These are phyloP conservation scores for Drosophila pseudotalamancana DNA, from an alignment of 2,888 invertebrate genomes.

Conservation along the genomic window DNA sequence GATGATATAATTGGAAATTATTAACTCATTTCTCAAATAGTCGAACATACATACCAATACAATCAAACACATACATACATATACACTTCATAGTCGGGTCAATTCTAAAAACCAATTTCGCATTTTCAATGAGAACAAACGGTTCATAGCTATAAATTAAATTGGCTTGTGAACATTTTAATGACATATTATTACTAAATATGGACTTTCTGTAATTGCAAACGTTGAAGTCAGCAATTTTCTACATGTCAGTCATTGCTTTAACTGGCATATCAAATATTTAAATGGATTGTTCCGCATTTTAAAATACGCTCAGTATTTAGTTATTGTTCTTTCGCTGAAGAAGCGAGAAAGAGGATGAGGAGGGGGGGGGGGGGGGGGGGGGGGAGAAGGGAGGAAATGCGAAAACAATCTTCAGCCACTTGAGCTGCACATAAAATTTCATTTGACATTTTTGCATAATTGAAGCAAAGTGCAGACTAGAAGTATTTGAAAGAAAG, in stretches of 20 bases:
- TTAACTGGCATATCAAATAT: conserved; percentile 11
- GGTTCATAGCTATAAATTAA: no score
- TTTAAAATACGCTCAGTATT: conserved; percentile 6
- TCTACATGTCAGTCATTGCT: conserved; percentile 1
- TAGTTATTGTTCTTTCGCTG: conserved; percentile 14
- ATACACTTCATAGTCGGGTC: no score
- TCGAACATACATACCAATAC: no score
- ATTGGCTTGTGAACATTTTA: no score
- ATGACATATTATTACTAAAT: no score
- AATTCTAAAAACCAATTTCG: no score
- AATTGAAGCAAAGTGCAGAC: conserved; percentile 67
- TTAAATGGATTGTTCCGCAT: conserved; percentile 9
- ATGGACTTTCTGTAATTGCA: no score
- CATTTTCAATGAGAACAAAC: no score
- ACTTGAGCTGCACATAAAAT: conserved; percentile 80
- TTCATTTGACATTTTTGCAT: conserved; percentile 82
- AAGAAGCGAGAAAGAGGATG: neutral
- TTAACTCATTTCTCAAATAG: no score
- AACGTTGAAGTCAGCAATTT: neutral
- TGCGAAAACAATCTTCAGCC: conserved; percentile 54
- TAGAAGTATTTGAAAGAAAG: conserved; percentile 30
- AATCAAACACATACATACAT: no score
- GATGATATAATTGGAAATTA: no score
- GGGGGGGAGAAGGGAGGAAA: neutral
- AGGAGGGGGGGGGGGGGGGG: neutral